A percentile compares a stretch with the other conserved stretches of the same genome.
These are phyloP conservation scores for Porites lobata DNA, from an alignment of 92 coral and sea anemone genomes.

Conservation along the genomic window DNA sequence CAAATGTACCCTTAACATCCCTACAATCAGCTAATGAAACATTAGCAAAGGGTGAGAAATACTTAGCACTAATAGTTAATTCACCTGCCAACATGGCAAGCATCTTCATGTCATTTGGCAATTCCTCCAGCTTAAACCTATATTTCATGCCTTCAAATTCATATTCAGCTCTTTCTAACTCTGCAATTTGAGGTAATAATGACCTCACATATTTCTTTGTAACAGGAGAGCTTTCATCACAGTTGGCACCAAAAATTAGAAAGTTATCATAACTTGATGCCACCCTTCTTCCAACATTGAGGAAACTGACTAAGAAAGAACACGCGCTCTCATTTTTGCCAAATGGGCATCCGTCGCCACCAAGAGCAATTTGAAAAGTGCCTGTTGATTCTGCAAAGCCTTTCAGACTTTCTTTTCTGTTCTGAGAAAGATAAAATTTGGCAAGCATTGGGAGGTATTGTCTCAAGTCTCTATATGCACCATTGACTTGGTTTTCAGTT, in stretches of 20 bases:
- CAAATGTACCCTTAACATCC: conserved; percentile 50
- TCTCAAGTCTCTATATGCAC: conserved; percentile 71
- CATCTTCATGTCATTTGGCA: conserved; percentile 83
- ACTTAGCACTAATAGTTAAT: conserved; percentile 35
- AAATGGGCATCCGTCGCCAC: conserved; percentile 75
- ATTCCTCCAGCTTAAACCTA: conserved; percentile 65
- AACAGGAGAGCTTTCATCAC: conserved; percentile 72
- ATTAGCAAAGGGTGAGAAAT: conserved; percentile 61
- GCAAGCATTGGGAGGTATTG: conserved; percentile 72
- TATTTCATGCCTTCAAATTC: conserved; percentile 51
- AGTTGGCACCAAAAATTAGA: conserved; percentile 77
- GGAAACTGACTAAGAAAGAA: conserved; percentile 63
- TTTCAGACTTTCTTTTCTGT: conserved; percentile 50
- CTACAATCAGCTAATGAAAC: conserved; percentile 24
- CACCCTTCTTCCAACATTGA: conserved; percentile 62
- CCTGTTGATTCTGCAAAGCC: conserved; percentile 70
- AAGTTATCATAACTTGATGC: conserved; percentile 67
- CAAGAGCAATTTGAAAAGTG: conserved; percentile 71
- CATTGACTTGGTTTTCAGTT: too few species aligned
- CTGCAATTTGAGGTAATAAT: conserved; percentile 54
- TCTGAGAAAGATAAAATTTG: conserved; percentile 59
- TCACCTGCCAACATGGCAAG: conserved; percentile 61
- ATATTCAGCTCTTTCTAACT: conserved; percentile 52
- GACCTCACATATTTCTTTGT: conserved; percentile 65
- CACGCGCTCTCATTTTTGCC: conserved; percentile 73